Evolutionary conservation across 2,888 invertebrate genomes (phyloP).

Genomic region (Chromoteleia sp.): DNA sequence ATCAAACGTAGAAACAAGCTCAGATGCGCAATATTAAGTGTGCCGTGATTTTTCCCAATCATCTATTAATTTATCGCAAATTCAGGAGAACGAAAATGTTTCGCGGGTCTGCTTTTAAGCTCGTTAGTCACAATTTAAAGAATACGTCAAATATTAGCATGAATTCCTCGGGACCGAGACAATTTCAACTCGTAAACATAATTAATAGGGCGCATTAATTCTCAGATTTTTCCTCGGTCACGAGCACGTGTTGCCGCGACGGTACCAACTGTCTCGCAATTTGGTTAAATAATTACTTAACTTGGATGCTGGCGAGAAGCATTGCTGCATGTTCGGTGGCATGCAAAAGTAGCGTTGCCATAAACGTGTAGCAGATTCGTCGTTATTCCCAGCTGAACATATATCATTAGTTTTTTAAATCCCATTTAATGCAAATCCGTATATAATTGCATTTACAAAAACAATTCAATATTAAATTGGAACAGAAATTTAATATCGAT

Average conservation of each 20-base stretch:
- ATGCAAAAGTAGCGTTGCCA: slow-evolving; percentile 62
- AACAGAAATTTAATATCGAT: no score
- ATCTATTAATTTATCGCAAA: slow-evolving; percentile 37
- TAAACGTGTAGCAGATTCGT: slow-evolving; percentile 56
- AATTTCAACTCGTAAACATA: slow-evolving; percentile 83
- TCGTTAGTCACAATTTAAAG: slow-evolving; percentile 11
- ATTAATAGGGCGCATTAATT: slow-evolving; percentile 84
- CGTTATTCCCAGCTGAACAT: slow-evolving; percentile 15
- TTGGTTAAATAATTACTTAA: slow-evolving; percentile 84
- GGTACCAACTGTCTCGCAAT: slow-evolving; percentile 83
- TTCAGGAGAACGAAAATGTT: background rate
- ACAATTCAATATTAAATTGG: no score
- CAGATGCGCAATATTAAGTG: no score
- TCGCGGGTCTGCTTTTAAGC: background rate
- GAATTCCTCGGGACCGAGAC: slow-evolving; percentile 77
- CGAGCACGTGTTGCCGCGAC: slow-evolving; percentile 80
- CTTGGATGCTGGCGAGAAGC: slow-evolving; percentile 75
- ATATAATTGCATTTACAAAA: no score
- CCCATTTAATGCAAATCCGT: no score
- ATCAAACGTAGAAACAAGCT: no score
- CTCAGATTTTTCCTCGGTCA: slow-evolving; percentile 80
- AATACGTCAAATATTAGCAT: slow-evolving; percentile 75
- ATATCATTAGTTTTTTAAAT: slow-evolving; percentile 15
- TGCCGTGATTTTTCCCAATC: no score
- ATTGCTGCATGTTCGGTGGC: slow-evolving; percentile 63